Evolutionary conservation across 2,113 vertebrate species (phyloP), one percentile per base, ranked within the genome.

Genomic region (Elaphurus davidianus): DNA sequence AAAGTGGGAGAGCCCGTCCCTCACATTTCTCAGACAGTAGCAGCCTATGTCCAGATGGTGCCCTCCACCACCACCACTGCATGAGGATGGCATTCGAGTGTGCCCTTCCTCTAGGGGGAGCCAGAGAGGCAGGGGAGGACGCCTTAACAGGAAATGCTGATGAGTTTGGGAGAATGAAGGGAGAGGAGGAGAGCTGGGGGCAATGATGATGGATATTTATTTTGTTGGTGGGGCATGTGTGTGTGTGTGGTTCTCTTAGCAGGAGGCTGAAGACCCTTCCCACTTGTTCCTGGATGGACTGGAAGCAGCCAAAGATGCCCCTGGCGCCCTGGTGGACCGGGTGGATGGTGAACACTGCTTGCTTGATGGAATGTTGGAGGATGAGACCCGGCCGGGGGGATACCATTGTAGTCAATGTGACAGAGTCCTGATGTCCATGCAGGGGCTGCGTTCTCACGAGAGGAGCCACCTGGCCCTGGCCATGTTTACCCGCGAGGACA

Each of bases 351-450:
- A 98, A 98, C 98, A 62, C 98, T 98, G 98, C 99, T 98, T 98
- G 98, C 98, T 98, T 30, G 98, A 96, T 76, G 84, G 99, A 98
- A 98, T 98, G 96, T 98, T 99, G 96, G 99, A 99, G 98, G 99
- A 99, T 99, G 99, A 99, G 97, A 98, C 99, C 92, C 99, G 99
- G 81, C 98, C 99, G 87, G 99, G 99, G 94, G 99, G 99, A 97
- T 99, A 99, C 99, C 99, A 99, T 55, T 99, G 99, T 98, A 99
- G 99, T 98, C 99, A 99, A 99, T 99, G 99, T 98, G 99, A 99
- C 98, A 99, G 99, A 95, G 99, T 99, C 98, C 99, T 99, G 99
- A 99, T 99, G 99, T 99, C 99, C 99, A 99, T 99, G 99, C 99
- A 99, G 99, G 99, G 99, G 98, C 99, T 99, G 92, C 99, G 99